A percentile compares a stretch with the other conserved stretches of the same genome.
These are phyloP conservation scores for Lepidochrysops patricia DNA, from an alignment of 2,888 invertebrate species.

Conservation along the genomic window DNA sequence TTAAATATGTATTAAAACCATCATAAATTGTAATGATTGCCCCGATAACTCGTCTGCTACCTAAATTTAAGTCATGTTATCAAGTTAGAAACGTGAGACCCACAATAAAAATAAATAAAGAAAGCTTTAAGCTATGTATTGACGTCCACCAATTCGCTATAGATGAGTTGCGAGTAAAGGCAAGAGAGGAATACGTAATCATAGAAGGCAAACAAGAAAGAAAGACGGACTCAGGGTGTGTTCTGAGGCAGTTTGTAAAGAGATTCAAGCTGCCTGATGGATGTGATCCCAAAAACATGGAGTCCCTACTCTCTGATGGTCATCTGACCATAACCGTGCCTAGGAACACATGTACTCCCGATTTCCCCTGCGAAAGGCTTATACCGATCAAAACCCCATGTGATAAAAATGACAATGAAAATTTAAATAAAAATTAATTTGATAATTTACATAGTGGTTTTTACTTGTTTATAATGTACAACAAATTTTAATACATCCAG, in stretches of 20 bases:
- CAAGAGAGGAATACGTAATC: constrained; percentile 44
- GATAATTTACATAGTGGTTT: background rate
- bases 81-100: constrained; percentile 39
- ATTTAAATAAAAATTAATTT: constrained; percentile 9
- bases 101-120: constrained; percentile 41
- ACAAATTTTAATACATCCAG: too few relatives aligned
- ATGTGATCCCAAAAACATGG: constrained; percentile 39
- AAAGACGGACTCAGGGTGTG: constrained; percentile 37
- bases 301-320: constrained; percentile 44
- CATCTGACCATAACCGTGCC: constrained; percentile 46
- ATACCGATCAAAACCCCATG: constrained; percentile 30
- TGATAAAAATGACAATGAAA: constrained; percentile 20
- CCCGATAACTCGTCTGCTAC: constrained; percentile 26
- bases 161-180: constrained; percentile 54
- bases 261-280: constrained; percentile 54
- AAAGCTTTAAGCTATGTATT: constrained; percentile 47
- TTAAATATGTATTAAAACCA: background rate
- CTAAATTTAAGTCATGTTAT: constrained; percentile 27
- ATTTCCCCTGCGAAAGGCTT: constrained; percentile 36
- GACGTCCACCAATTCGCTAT: constrained; percentile 45
- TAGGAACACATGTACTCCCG: constrained; percentile 32
- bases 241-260: constrained; percentile 44
- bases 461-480: too few relatives aligned
- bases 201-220: constrained; percentile 61
- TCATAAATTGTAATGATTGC: constrained; percentile 4